phyloP scores from a whole-genome alignment of 2,797 vertebrate genomes.

The Rousettus madagascariensis region DNA sequence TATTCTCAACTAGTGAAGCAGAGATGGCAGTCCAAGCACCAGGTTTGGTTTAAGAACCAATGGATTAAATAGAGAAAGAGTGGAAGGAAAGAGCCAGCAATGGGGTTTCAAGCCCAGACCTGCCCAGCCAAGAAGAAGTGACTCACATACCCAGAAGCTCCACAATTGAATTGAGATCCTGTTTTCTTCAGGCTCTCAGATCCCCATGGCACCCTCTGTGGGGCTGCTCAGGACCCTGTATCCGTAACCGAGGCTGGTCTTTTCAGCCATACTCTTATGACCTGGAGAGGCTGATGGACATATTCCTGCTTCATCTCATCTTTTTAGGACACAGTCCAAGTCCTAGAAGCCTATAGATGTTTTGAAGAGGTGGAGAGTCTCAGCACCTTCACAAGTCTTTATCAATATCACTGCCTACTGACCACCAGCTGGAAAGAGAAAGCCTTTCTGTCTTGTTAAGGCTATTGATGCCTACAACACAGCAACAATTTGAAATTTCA shows the following conservation, averaged over 20 bases:
- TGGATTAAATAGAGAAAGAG: not conserved
- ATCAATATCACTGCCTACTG: not conserved
- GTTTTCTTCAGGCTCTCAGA: not conserved
- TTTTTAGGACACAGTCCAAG: not conserved
- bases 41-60: not conserved
- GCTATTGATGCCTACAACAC: not conserved
- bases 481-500: not conserved
- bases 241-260: not conserved
- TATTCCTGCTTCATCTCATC: not conserved
- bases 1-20: not conserved
- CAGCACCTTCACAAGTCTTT: not conserved
- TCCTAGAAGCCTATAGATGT: not conserved
- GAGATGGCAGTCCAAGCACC: not conserved
- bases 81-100: not conserved
- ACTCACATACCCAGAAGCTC: not conserved
- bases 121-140: not conserved
- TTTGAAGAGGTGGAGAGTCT: not conserved
- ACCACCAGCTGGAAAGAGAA: not conserved
- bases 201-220: fast-evolving
- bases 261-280: not conserved
- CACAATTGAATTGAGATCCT: no score
- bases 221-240: not conserved
- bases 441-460: not conserved
- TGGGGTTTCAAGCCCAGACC: not conserved
- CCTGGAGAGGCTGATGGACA: not conserved